Conservation (phyloP, 1,140 invertebrate genomes). For the Pararge aegeria region DNA sequence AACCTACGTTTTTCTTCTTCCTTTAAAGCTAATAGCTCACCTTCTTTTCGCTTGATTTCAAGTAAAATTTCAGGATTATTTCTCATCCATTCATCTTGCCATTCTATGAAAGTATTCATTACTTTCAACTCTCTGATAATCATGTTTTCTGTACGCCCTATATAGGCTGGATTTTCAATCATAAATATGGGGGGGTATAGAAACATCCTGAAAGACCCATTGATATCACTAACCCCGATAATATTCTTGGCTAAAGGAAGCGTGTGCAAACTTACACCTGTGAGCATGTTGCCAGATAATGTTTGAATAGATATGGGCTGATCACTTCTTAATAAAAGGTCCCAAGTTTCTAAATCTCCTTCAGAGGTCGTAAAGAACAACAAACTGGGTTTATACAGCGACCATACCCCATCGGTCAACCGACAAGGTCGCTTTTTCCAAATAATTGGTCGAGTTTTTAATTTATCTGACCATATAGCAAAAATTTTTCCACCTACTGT, state of each 20-base stretch:
- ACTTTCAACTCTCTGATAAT: constrained; percentile 66
- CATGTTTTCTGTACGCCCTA: constrained; percentile 51
- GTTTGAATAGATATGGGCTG: constrained; percentile 66
- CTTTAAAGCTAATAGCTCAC: constrained; percentile 55
- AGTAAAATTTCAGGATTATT: constrained; percentile 66
- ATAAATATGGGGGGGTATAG: constrained; percentile 77
- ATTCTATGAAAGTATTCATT: constrained; percentile 58
- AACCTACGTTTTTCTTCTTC: constrained; percentile 63
- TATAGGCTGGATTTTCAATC: constrained; percentile 52
- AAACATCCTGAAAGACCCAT: constrained; percentile 82
- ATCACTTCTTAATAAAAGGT: constrained; percentile 67
- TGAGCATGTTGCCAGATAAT: constrained; percentile 69
- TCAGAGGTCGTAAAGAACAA: constrained; percentile 63
- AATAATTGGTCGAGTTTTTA: constrained; percentile 50
- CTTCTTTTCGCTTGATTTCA: constrained; percentile 68
- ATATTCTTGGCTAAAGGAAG: constrained; percentile 75
- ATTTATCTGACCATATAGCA: constrained; percentile 66
- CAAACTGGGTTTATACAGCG: constrained; percentile 68
- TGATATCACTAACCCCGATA: constrained; percentile 81
- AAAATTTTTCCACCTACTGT: constrained; percentile 73
- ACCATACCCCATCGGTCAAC: constrained; percentile 66
- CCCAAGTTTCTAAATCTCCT: constrained; percentile 70
- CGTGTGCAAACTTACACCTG: constrained; percentile 78
- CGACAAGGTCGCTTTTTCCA: constrained; percentile 66
- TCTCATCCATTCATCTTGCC: constrained; percentile 68